A percentile compares a stretch with the other conserved stretches of the same genome.
phyloP scores from a whole-genome alignment of 2,113 vertebrate species.

The Sebastes fasciatus region DNA sequence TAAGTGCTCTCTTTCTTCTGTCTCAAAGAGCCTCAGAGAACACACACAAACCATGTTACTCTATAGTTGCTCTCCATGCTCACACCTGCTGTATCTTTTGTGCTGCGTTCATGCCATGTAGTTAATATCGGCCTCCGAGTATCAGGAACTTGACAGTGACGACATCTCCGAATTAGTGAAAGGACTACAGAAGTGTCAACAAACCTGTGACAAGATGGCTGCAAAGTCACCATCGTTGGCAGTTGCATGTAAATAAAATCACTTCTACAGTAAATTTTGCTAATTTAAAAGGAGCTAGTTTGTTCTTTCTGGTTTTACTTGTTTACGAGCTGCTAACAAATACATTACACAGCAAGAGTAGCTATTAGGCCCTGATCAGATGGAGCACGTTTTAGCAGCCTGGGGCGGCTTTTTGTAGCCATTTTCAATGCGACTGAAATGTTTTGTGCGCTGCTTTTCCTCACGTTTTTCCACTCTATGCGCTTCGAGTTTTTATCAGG shows the following conservation, averaged over 20 bases:
- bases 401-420: too few relatives aligned
- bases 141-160: neutral
- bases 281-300: neutral
- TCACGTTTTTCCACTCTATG: too few relatives aligned
- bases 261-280: neutral
- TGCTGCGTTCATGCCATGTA: neutral
- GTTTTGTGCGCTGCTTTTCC: too few relatives aligned
- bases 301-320: neutral
- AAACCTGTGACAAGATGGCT: neutral
- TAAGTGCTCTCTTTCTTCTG: neutral
- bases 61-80: neutral
- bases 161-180: neutral
- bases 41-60: neutral
- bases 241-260: neutral
- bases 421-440: too few relatives aligned
- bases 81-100: neutral
- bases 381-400: too few relatives aligned
- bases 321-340: too few relatives aligned
- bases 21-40: neutral
- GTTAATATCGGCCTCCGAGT: neutral
- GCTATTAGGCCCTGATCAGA: too few relatives aligned
- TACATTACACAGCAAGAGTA: neutral
- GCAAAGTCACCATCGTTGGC: neutral
- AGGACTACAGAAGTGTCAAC: neutral
- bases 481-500: too few relatives aligned